Evolutionary conservation across 2,888 invertebrate genomes (phyloP).

Genomic region (Ferdinandea cuprea): DNA sequence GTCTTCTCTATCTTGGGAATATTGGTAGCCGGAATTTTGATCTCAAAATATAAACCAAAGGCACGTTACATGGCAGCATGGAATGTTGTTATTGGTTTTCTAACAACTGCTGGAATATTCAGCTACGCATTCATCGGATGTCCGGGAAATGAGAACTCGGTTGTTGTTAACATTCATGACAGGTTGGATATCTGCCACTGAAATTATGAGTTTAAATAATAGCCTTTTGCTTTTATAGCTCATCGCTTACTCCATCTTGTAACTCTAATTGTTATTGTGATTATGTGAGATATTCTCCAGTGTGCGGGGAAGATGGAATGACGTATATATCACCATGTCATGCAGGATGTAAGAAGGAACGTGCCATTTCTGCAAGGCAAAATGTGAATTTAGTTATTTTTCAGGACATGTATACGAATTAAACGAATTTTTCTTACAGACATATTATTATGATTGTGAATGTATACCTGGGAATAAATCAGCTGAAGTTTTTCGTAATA

Average conservation of each 20-base stretch:
- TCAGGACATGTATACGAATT: not conserved
- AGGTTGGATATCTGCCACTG: conserved; percentile 68
- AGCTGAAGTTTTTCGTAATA: conserved; percentile 73
- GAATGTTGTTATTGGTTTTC: conserved; percentile 87
- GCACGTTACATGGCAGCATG: conserved; percentile 88
- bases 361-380: conserved; percentile 81
- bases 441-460: conserved; percentile 80
- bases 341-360: conserved; percentile 87
- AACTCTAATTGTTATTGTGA: conserved; percentile 88
- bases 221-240: conserved; percentile 39
- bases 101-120: conserved; percentile 86
- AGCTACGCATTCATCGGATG: conserved; percentile 88
- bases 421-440: conserved; percentile 68
- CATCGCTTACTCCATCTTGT: conserved; percentile 81
- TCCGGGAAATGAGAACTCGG: conserved; percentile 85
- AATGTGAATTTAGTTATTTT: conserved; percentile 79
- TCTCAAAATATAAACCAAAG: conserved; percentile 87
- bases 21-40: conserved; percentile 86
- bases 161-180: conserved; percentile 81
- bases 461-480: conserved; percentile 78
- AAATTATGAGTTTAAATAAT: not conserved
- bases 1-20: conserved; percentile 88
- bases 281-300: conserved; percentile 89
- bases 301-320: conserved; percentile 87
- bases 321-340: conserved; percentile 92